A percentile compares a stretch with the other conserved stretches of the same genome.
These are phyloP conservation scores for Dolichotis patagonum DNA, from an alignment of 2,113 vertebrate species.

Conservation along the genomic window DNA sequence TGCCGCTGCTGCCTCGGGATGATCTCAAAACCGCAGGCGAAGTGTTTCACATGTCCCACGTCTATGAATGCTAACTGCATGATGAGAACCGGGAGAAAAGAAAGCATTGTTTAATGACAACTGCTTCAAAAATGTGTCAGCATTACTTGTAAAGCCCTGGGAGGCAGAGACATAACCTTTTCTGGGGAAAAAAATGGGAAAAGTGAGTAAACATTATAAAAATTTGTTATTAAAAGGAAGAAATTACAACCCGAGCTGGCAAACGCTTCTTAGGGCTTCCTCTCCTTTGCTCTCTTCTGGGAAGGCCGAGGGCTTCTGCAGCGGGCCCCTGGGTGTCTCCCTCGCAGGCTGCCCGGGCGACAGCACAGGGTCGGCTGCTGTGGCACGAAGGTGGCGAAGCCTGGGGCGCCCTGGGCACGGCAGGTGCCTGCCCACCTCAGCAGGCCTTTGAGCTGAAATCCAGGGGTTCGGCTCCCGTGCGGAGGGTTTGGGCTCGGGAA, in stretches of 20 bases:
- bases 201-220: slow-evolving; percentile 75
- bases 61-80: slow-evolving; percentile 62
- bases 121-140: slow-evolving; percentile 72
- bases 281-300: slow-evolving; percentile 49
- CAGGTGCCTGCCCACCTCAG: not conserved
- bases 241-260: slow-evolving; percentile 67
- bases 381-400: not conserved
- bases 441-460: not conserved
- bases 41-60: slow-evolving; percentile 36
- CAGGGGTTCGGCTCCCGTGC: not conserved
- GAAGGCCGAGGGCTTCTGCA: slow-evolving; percentile 40
- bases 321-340: not conserved
- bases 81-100: slow-evolving; percentile 68
- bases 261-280: slow-evolving; percentile 39
- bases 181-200: slow-evolving; percentile 45
- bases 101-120: slow-evolving; percentile 56
- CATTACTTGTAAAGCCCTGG: slow-evolving; percentile 66
- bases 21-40: slow-evolving; percentile 55
- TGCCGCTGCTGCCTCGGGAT: slow-evolving; percentile 27
- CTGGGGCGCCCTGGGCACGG: not conserved
- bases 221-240: slow-evolving; percentile 72
- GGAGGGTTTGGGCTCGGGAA: not conserved
- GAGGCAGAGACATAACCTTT: slow-evolving; percentile 71
- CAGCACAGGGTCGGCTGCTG: not conserved
- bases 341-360: not conserved